Percentiles rank a stretch among this genome's conserved stretches.
These are phyloP conservation scores for Dendrocincla tyrannina DNA, from an alignment of 2,797 vertebrate genomes.

Conservation along the genomic window DNA sequence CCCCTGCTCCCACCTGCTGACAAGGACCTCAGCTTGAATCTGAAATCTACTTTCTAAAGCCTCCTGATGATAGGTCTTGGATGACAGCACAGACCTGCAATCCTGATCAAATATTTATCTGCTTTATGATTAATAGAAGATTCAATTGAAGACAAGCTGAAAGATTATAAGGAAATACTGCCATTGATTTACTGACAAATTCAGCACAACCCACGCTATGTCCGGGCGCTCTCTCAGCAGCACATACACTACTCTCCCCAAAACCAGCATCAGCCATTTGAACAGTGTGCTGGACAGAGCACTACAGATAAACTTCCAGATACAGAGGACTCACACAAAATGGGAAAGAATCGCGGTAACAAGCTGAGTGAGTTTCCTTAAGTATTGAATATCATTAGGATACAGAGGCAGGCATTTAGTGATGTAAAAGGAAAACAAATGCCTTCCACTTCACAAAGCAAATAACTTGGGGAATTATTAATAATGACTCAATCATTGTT, in stretches of 20 bases:
- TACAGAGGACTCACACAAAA: background rate
- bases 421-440: background rate
- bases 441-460: background rate
- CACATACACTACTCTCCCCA: background rate
- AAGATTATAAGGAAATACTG: background rate
- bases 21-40: background rate
- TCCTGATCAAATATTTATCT: background rate
- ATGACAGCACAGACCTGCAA: background rate
- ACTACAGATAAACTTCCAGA: background rate
- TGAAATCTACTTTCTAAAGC: background rate
- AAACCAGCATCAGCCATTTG: background rate
- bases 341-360: background rate
- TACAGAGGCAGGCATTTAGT: background rate
- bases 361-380: background rate
- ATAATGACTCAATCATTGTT: background rate
- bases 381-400: background rate
- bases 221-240: background rate
- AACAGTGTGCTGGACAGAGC: background rate
- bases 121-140: background rate
- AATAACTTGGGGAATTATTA: background rate
- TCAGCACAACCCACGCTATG: background rate
- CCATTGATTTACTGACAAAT: background rate
- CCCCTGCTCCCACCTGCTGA: background rate
- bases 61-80: background rate
- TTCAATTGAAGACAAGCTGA: background rate